Evolutionary conservation across 2,797 vertebrate genomes (phyloP), one percentile per base, ranked within the genome.

Genomic region (Melanotaenia pygmaea): DNA sequence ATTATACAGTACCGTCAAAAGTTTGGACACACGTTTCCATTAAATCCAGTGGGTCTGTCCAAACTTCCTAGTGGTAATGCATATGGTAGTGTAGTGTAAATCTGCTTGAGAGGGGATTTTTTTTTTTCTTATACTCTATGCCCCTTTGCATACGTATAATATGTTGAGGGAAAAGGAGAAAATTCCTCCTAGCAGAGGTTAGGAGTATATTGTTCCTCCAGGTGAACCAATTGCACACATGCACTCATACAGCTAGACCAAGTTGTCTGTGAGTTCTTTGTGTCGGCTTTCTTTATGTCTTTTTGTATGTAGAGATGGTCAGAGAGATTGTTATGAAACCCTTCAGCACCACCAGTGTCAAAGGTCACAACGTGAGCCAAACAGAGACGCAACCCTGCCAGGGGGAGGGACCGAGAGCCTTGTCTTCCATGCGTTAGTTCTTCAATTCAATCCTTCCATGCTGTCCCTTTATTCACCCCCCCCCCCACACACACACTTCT

Each of bases 171-270:
- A 16, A 67, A 66, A 70, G 74, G 86, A 90, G 91, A 73, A 88
- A 88, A 90, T 86, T 84, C 86, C 65, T 82, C 70, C 59, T 38
- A 18, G 57, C 59, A 81, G 53, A 62, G 70, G 62, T 83, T 35
- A 67, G 66, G 67, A 80, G 79, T 79, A 77, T 82, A 85, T 88
- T 73, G 81, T 82, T 69, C 79, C 83, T 84, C 8, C 66, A 86
- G 85, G 84, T 89, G 82, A 80, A 80, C 57, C 38, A 38, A 43
- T 59, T 18, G 72, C 40, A 74, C 65, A 62, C 72, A 65, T 69
- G 56, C 59, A 61, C 61, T 74, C 62, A 45, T 74, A 43, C 72
- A 45, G 74, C 66, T 68, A 58, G 64, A 28, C 59, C 20, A 32
- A 72, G 30, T 65, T 51, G 61, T 73, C 30, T 73, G 66, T 67